phyloP scores from a whole-genome alignment of 2,113 vertebrate species.

The Ellobius talpinus region DNA sequence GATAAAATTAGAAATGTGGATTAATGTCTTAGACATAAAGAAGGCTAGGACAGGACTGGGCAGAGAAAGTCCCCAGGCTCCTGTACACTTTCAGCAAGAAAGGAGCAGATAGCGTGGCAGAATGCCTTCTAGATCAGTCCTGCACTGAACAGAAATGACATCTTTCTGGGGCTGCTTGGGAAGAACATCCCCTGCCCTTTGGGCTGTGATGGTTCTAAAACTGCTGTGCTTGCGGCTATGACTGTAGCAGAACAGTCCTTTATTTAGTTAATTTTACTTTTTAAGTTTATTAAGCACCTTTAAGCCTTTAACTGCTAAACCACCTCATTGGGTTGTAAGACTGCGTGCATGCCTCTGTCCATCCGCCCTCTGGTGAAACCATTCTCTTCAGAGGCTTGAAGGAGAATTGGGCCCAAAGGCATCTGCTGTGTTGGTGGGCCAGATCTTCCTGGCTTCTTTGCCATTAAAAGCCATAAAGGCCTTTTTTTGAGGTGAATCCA shows the following conservation, averaged over 20 bases:
- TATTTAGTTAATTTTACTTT: background rate
- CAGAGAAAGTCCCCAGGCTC: background rate
- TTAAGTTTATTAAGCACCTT: background rate
- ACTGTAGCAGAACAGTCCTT: background rate
- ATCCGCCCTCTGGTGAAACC: background rate
- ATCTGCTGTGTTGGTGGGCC: background rate
- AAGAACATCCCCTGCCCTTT: background rate
- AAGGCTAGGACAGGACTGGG: background rate
- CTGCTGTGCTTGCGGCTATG: background rate
- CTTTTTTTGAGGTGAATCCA: background rate
- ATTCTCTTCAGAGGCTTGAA: background rate
- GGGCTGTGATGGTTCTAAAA: background rate
- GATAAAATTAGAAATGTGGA: background rate
- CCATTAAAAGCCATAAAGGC: background rate
- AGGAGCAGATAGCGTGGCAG: background rate
- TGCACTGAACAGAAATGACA: background rate
- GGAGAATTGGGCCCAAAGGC: background rate
- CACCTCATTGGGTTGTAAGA: background rate
- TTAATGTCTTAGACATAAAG: background rate
- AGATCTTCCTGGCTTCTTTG: background rate
- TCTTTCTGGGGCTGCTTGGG: background rate
- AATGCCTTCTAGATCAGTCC: background rate
- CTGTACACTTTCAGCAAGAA: background rate
- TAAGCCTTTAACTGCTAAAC: background rate
- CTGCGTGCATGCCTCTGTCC: background rate